Evolutionary conservation across 1,140 invertebrate genomes (phyloP), one percentile per base, ranked within the genome.

Genomic region (Brachionus angularis): DNA sequence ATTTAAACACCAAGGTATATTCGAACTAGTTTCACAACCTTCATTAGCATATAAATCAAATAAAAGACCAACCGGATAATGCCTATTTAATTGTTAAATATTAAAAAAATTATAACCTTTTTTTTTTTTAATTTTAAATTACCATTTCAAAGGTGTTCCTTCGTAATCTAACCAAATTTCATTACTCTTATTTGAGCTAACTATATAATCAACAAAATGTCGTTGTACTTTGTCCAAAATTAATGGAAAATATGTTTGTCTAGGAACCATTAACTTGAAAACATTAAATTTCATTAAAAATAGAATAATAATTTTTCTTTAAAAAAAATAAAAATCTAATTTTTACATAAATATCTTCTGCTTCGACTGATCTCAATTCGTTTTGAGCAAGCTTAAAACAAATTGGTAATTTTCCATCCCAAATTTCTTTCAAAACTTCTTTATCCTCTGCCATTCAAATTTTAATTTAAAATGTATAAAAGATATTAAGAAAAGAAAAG

Each of bases 141-240:
- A 87, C 88, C 93, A 94, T 82, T 94, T 96, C 16, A 98, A 80
- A 10, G 93, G 91, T 72, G 86, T 87, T 18, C 91, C 91, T 83
- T 94, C 91, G 78, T 86, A 94, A 76, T 97, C 93, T 42, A 98
- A 83, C 94, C 94, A 98, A 85, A 96, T 90, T 79, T 96, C 86
- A 79, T 89, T 87, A 73, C 92, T 89, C 12, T 52, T 70, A 21
- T 52, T 50, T 10, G 67, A 18, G 77, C 87, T 87, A 53, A 88
- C 86, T 77, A 94, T 85, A 78, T 88, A 89, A 72, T 89, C 85
- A 70, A 88, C 83, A 81, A 96, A 95, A 83, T 96, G 90, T 80
- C 92, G 91, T 75, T 89, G 86, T 72, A 94, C 91, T 87, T 96
- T 97, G 78, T 96, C 93, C 42, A 91, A 91, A 53, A 95, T 91